phyloP scores from a whole-genome alignment of 1,140 invertebrate genomes.

The Hypsibius dujardini region DNA sequence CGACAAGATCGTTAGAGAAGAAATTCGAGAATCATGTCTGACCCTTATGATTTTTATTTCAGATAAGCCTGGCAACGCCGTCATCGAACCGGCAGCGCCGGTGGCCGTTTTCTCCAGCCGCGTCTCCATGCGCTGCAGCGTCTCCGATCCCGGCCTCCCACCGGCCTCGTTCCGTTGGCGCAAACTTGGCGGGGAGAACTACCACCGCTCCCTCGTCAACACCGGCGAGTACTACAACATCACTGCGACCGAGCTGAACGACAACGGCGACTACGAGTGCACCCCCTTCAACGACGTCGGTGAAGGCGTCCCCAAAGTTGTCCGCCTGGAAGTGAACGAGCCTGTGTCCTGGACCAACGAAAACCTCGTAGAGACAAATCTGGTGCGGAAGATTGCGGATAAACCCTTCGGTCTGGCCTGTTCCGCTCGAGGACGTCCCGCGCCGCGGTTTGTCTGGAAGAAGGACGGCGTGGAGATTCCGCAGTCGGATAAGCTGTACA shows the following conservation, averaged over 20 bases:
- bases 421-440: constrained; percentile 25
- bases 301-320: constrained; percentile 21
- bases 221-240: constrained; percentile 22
- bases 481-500: constrained; percentile 8
- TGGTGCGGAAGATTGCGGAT: constrained; percentile 22
- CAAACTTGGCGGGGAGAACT: constrained; percentile 20
- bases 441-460: constrained; percentile 26
- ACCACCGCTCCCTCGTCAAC: constrained; percentile 13
- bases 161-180: constrained; percentile 26
- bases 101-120: not conserved
- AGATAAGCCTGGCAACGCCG: not conserved
- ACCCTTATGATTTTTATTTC: not conserved
- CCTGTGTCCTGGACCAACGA: constrained; percentile 22
- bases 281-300: constrained; percentile 25
- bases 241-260: constrained; percentile 21
- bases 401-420: constrained; percentile 24
- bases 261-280: constrained; percentile 26
- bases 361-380: constrained; percentile 19
- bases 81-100: not conserved
- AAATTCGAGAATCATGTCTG: too few species aligned
- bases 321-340: constrained; percentile 25
- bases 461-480: constrained; percentile 25
- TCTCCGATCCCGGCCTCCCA: constrained; percentile 24
- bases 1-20: too few species aligned
- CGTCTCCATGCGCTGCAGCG: constrained; percentile 12